Evolutionary conservation across 2,113 vertebrate species (phyloP).

Genomic region (Thalassoma bifasciatum): DNA sequence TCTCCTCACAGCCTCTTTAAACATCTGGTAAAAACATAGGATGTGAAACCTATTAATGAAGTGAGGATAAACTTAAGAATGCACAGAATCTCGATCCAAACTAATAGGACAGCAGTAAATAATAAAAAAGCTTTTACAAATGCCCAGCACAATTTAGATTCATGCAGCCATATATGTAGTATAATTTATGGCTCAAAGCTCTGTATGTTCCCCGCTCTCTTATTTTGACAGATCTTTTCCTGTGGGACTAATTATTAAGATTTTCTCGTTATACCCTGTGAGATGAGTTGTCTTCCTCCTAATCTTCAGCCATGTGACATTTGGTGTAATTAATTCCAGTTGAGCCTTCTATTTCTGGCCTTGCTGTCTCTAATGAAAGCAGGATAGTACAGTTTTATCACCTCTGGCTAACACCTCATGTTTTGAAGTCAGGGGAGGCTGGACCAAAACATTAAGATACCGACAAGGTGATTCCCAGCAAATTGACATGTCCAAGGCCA

Average conservation of each 20-base stretch:
- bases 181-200: conserved; percentile 21
- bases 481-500: conserved; percentile 9
- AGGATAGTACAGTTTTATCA: conserved; percentile 61
- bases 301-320: conserved; percentile 79
- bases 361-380: conserved; percentile 62
- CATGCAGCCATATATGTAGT: conserved; percentile 6
- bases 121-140: neutral
- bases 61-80: too few relatives aligned
- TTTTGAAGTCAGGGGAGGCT: conserved; percentile 37
- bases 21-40: too few relatives aligned
- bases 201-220: conserved; percentile 12
- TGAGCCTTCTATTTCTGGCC: conserved; percentile 78
- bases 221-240: conserved; percentile 64
- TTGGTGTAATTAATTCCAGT: conserved; percentile 80
- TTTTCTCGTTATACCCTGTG: conserved; percentile 64
- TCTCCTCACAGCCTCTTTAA: too few relatives aligned
- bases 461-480: conserved; percentile 16
- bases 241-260: conserved; percentile 74
- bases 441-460: conserved; percentile 22
- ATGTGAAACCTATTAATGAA: conserved; percentile 7
- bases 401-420: conserved; percentile 54
- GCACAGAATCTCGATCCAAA: conserved; percentile 22
- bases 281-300: conserved; percentile 68
- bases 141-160: neutral
- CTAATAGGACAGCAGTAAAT: conserved; percentile 11